Base-by-base conservation (phyloP, 2,797 vertebrate species). In the Chloroceryle amazona region DNA sequence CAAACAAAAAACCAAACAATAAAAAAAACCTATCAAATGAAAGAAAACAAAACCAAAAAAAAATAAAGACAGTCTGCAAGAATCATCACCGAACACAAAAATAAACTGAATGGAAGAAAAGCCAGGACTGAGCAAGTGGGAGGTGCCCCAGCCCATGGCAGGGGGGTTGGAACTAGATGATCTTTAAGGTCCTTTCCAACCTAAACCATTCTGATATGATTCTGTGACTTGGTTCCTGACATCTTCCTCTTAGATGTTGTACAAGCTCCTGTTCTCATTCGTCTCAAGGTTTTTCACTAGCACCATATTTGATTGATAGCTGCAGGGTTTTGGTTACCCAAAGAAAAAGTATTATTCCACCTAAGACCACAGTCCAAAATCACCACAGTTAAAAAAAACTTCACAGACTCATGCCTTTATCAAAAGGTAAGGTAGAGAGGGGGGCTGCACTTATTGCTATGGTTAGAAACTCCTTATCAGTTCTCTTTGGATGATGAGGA, bases 331-430 rank as follows among this genome's bases (percentile, higher is more conserved):
- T 49, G 35, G 6, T 55, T 65, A 60, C 6, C 0, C 0, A 1
- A 46, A 42, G 35, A n/a, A 58, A 41, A 82, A 19, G 5, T 4
- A 4, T 26, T 81, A 46, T 49, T 70, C 39, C 67, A 54, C 11
- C 1, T 6, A 66, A 42, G 7, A 31, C 1, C 2, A 70, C 19
- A 44, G 22, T 39, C 20, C 10, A 13, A 49, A 72, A 28, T 0
- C 35, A 74, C 6, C 13, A n/a, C 1, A 21, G 31, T 23, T 79
- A 41, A 42, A 18, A 33, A 33, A 61, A 75, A 49, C 23, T 63
- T 10, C 20, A 19, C 11, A 86, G 58, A 60, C 28, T 41, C 10
- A 10, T 18, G 21, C 21, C 51, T 80, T 62, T 14, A 39, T 22
- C 58, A 68, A 41, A 54, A 66, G 41, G 28, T n/a, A 80, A 62